Conservation (phyloP, 23 tunicate genomes). For the Diplosoma virens region DNA sequence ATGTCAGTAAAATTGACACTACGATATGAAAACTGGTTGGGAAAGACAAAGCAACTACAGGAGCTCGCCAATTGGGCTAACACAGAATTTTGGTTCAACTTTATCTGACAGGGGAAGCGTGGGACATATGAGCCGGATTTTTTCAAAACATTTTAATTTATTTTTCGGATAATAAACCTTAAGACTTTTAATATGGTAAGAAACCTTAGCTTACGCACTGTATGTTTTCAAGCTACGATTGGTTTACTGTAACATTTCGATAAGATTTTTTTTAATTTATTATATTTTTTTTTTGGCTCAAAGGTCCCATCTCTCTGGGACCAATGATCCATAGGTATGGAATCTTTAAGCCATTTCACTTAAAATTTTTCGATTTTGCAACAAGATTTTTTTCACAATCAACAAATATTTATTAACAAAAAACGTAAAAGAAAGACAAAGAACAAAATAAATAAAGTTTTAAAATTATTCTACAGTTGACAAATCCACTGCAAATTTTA, state of each 20-base stretch:
- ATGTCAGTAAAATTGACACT: too few relatives aligned
- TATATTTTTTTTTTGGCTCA: too few relatives aligned
- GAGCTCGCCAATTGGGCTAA: too few relatives aligned
- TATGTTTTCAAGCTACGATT: too few relatives aligned
- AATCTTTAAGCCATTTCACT: not conserved
- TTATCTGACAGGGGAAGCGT: constrained; percentile 18
- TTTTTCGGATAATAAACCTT: not conserved
- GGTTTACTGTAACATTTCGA: too few relatives aligned
- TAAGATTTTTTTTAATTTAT: too few relatives aligned
- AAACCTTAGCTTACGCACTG: constrained; percentile 11
- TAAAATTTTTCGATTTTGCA: not conserved
- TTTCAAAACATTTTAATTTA: not conserved
- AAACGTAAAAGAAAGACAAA: too few relatives aligned
- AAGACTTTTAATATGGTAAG: not conserved
- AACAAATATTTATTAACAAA: constrained; percentile 1
- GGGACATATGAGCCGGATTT: constrained; percentile 16
- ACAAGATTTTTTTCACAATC: not conserved
- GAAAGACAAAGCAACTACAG: too few relatives aligned
- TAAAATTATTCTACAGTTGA: constrained; percentile 5
- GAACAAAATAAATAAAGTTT: constrained; percentile 3
- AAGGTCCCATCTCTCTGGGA: constrained; percentile 11
- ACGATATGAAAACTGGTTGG: too few relatives aligned
- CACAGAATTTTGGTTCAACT: too few relatives aligned
- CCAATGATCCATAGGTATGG: constrained; percentile 6
- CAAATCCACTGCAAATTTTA: constrained; percentile 7